Conservation (phyloP, 2,113 vertebrate species). For the Elanus axillaris region DNA sequence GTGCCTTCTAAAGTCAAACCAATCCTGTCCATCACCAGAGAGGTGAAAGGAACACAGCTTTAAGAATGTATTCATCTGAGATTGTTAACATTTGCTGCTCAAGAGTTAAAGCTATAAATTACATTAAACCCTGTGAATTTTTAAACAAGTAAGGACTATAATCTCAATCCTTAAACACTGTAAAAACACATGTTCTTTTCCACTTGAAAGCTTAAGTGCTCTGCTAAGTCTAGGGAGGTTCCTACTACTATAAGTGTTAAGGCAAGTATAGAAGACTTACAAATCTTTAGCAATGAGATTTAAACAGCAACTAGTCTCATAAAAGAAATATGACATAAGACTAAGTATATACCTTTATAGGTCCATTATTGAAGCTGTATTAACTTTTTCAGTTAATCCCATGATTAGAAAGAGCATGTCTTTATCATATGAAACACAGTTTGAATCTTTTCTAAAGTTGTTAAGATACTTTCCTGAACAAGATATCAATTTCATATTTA, state of each 20-base stretch:
- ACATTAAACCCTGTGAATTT: slow-evolving; percentile 38
- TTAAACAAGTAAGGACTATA: slow-evolving; percentile 30
- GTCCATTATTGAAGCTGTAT: background rate
- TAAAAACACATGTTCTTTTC: slow-evolving; percentile 43
- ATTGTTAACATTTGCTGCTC: background rate
- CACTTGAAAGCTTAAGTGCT: slow-evolving; percentile 34
- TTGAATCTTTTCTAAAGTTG: background rate
- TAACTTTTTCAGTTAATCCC: background rate
- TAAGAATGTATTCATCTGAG: background rate
- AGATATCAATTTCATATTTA: background rate
- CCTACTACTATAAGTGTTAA: background rate
- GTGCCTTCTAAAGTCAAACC: background rate
- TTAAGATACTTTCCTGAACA: background rate
- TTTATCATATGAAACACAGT: background rate
- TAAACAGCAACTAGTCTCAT: background rate
- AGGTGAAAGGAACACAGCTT: background rate
- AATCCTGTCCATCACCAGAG: background rate
- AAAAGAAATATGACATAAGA: background rate
- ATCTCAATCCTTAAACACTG: slow-evolving; percentile 17
- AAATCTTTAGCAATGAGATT: background rate
- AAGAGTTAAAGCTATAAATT: background rate
- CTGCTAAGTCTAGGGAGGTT: background rate
- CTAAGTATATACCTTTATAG: background rate
- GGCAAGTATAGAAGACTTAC: background rate
- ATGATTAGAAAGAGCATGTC: background rate